Evolutionary conservation across 1,140 invertebrate species (phyloP), one percentile per base, ranked within the genome.

Genomic region (Caenorhabditis brenneri): DNA sequence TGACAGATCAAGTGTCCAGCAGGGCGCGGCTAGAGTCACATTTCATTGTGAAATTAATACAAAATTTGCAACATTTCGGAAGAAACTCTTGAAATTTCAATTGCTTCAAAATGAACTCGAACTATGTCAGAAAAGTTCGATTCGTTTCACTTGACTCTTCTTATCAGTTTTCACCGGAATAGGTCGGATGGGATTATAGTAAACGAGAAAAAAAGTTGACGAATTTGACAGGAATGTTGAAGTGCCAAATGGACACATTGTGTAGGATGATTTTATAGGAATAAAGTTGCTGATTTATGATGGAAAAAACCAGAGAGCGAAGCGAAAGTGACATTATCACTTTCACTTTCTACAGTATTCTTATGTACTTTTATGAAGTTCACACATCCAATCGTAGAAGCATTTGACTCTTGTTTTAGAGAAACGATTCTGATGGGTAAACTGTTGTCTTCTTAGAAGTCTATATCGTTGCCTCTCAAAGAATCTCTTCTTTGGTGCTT

Each of bases 161-260:
- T 74, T 74, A 74, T 74, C 65, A 74, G 9, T 42, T 74, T 46
- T 36, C 27, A 24, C 6, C 6, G 65, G n/a, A 74, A 42, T 22
- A 36, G 12, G 15, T 74, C 22, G 36, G 29, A 74, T 74, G 65
- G 36, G 65, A 74, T 74, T 74, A 74, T 74, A 22, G 65, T 74
- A 74, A 74, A 42, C 39, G 39, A 42, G 12, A 29, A 15, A 29
- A 12, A n/a, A 19, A 65, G n/a, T 39, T 42, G 36, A 74, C 65
- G 36, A 42, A 74, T 74, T 60, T 22, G 33, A 12, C n/a, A 3
- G 65, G 36, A 74, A 74, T 16, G 19, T 36, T 36, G 4, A 5
- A 42, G 10, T n/a, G 36, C 15, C 7, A 12, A 42, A 16, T 74
- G 65, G 65, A 74, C 65, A 74, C 36, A 42, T 6, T 9, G 5